Evolutionary conservation across 2,113 vertebrate genomes (phyloP), one percentile per base, ranked within the genome.

Genomic region (Lamprotornis superbus): DNA sequence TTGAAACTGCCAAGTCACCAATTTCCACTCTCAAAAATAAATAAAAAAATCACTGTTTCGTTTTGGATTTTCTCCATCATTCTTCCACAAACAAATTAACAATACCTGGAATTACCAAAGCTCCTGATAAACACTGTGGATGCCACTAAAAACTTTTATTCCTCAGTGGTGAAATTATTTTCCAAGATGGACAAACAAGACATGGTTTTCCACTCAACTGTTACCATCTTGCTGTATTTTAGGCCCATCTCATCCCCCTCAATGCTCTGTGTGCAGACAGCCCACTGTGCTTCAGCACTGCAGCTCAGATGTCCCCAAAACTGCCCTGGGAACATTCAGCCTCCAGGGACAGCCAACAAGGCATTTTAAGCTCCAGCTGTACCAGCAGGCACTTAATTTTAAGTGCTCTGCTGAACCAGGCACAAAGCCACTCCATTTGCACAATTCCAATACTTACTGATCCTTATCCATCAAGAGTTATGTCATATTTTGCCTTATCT

Each of bases 401-500:
- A 87, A 95, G 90, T 82, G 89, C 83, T 95, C 39, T 83, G 69
- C 91, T 74, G 83, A 82, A 30, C 42, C 87, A 83, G 80, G 91
- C 91, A 94, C 65, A 76, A 77, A 95, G 70, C 47, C 75, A 82
- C 59, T 87, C 80, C 77, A 40, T 46, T 22, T 87, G 50, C 87
- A 94, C 87, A 69, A 53, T 65, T 59, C 42, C 14, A 95, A 85
- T 24, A 61, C 81, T 87, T 59, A 42, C 37, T 12, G 24, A 86
- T 86, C 50, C 86, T 80, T 74, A 80, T 57, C 78, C 75, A 63
- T 68, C 67, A 76, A 42, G 55, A 93, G 80, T 95, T 68, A 87
- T 44, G 87, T 82, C 89, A 74, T 93, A 9, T 52, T 71, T 87
- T 60, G 83, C 89, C 83, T 89, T 95, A 95, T 90, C 89, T 76